Evolutionary conservation across 2,888 invertebrate species (phyloP), one percentile per base, ranked within the genome.

Genomic region (Nomada ruficornis): DNA sequence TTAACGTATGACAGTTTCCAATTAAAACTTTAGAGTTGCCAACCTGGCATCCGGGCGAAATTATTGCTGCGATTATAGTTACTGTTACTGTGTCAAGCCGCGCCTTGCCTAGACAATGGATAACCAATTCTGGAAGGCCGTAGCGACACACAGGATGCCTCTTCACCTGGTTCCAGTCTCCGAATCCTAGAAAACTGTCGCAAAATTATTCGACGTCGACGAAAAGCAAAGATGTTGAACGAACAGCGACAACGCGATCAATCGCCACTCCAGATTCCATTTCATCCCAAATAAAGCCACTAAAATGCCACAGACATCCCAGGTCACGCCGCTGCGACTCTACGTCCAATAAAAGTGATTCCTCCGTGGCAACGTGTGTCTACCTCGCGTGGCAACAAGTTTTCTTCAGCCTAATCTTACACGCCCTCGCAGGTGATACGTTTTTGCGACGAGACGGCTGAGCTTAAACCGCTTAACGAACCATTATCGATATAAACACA

Each of bases 21-120:
- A 85, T 85, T 84, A 85, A 85, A 85, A 85, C 74, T 85, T 85
- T 71, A n/a, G 72, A 77, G 77, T 72, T 78, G 54, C 60, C 63
- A 9, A 26, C 13, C 60, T 23, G 72, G 52, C 77, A 65, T 76
- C 70, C 74, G n/a, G 42, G 52, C 44, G 64, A 77, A 81, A 84
- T 85, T 81, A 84, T 81, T 84, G 64, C 76, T 74, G 55, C 78
- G 76, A 82, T 85, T 84, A 84, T 69, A 26, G 77, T 60, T 78
- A 54, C 72, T 57, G 67, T 78, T 76, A 67, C 77, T 78, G 77
- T 20, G 73, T 77, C 83, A 73, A 79, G 71, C 73, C 63, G 0
- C 47, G 57, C 23, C 69, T 18, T 15, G 13, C 57, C 29, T 15
- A 23, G 23, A 26, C 73, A 63, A 79, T 80, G 74, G 63, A 55